Evolutionary conservation across 2,797 vertebrate species (phyloP).

Genomic region (Schizothorax lantsangensis): DNA sequence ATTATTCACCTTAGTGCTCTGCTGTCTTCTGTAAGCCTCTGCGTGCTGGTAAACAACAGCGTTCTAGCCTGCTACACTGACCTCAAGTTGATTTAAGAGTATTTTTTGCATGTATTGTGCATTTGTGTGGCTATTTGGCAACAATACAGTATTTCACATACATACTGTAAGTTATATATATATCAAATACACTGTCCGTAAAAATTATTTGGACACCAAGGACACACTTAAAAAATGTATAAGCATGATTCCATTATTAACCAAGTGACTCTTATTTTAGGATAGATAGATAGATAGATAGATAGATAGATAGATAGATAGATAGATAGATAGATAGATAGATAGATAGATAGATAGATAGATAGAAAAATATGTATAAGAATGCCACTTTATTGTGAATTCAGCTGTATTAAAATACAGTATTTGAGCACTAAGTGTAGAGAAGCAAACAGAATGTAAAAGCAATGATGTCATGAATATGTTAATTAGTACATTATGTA

Average conservation of each 20-base stretch:
- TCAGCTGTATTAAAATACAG: too few relatives aligned
- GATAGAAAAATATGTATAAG: too few relatives aligned
- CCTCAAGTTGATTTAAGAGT: background rate
- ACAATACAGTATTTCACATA: background rate
- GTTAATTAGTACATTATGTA: too few relatives aligned
- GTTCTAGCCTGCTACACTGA: conserved; percentile 3
- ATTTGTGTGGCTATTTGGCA: background rate
- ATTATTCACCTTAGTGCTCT: conserved; percentile 23
- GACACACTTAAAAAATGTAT: background rate
- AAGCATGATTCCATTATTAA: background rate
- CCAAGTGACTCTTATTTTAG: background rate
- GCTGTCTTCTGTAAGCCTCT: conserved; percentile 30
- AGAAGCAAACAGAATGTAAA: too few relatives aligned
- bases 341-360: too few relatives aligned
- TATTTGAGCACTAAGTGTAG: too few relatives aligned
- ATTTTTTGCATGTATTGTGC: background rate
- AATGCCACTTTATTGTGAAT: too few relatives aligned
- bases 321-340: too few relatives aligned
- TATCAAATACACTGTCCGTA: background rate
- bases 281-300: too few relatives aligned
- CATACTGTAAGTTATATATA: background rate
- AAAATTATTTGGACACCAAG: background rate
- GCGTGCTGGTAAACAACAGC: conserved; percentile 37
- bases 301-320: too few relatives aligned
- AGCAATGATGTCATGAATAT: too few relatives aligned